These are phyloP conservation scores for Lerema accius DNA, from an alignment of 1,140 invertebrate genomes.

Conservation along the genomic window DNA sequence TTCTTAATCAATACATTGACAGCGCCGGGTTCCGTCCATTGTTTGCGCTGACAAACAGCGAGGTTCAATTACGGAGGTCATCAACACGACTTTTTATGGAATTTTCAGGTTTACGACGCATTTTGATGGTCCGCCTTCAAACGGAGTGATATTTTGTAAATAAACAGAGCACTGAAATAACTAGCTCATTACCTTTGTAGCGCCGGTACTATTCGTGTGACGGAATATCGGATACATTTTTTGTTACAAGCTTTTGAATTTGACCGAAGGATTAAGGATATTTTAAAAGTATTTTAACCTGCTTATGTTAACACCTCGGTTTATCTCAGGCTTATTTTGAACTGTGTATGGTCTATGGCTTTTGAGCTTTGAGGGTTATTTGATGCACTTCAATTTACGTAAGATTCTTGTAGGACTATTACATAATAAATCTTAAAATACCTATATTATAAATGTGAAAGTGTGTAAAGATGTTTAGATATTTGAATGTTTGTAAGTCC, in stretches of 20 bases:
- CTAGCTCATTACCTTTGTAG: constrained; percentile 79
- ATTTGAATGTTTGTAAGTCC: too few relatives aligned
- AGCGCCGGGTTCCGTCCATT: constrained; percentile 70
- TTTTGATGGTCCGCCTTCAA: constrained; percentile 82
- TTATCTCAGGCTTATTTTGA: constrained; percentile 2
- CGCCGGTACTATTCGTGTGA: constrained; percentile 70
- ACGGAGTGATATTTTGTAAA: constrained; percentile 82
- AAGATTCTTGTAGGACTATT: neutral
- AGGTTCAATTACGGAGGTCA: constrained; percentile 78
- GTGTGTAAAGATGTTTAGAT: too few relatives aligned
- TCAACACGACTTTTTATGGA: constrained; percentile 82
- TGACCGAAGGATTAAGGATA: constrained; percentile 50
- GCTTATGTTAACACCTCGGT: constrained; percentile 18
- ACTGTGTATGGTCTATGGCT: neutral
- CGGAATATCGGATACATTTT: constrained; percentile 60
- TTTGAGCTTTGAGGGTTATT: neutral
- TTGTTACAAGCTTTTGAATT: constrained; percentile 55
- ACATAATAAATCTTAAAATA: too few relatives aligned
- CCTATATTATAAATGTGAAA: too few relatives aligned
- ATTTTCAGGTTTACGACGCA: constrained; percentile 79
- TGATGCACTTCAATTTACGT: neutral
- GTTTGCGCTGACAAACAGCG: constrained; percentile 73
- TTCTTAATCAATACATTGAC: constrained; percentile 64
- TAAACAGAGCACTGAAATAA: constrained; percentile 81
- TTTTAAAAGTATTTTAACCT: constrained; percentile 48